Base-by-base conservation (phyloP, 1,140 invertebrate species). In the Arion vulgaris region DNA sequence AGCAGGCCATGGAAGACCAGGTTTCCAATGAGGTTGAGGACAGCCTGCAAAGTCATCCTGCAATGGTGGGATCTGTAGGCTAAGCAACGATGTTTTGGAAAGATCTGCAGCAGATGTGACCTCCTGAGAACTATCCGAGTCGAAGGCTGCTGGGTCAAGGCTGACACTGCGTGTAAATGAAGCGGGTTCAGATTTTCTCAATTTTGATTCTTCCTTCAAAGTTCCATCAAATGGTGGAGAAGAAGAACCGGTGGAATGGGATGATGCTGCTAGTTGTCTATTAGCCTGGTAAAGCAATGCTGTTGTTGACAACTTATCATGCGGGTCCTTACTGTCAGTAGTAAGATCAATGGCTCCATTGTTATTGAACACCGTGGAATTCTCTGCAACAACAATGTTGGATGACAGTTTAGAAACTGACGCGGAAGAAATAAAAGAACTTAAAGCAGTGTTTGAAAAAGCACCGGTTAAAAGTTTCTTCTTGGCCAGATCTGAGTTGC, bases 101-200 rank as follows among this genome's bases (percentile, higher is more conserved):
- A 80, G 45, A 51, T 80, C 78, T 19, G 78, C 28, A 32, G 68
- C 78, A 80, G 66, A 36, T 23, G 51, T 66, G 78, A 32, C 9
- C 9, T 53, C 73, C 26, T 75, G 73, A 51, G 45, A 51, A 51
- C 53, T 62, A 15, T 78, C 62, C 4, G 51, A 66, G 36, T 78
- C 76, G 5, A 66, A 32, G 1, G 57, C 53, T 26, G 76, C 32
- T 13, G 76, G 57, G 76, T 66, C 36, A 45, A 66, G 13, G 76
- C 51, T 66, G 32, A 49, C 28, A 17, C 74, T 53, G 19, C 74
- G 23, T n/a, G 32, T 57, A 7, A 76, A 53, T 5, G 38, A n/a
- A 4, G 41, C 2, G n/a, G 26, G 71, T 19, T 7, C n/a, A 1
- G 38, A 9, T 36, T 19, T 41, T 45, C 26, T 72, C 1, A 7